Evolutionary conservation across 2,797 vertebrate genomes (phyloP).

Genomic region (Lacerta bilineata): DNA sequence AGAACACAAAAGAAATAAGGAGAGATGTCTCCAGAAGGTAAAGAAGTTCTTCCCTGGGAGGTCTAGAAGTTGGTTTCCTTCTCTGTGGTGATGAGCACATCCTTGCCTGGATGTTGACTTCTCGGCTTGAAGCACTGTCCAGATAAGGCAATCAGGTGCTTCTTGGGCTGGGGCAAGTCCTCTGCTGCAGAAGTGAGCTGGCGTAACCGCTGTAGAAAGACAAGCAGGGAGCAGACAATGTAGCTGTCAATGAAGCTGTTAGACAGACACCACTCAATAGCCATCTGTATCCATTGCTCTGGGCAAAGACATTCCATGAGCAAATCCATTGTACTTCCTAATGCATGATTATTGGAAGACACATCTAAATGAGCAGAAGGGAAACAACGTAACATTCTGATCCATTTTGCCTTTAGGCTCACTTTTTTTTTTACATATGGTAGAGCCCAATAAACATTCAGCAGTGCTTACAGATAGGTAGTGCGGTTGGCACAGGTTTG

Average conservation of each 20-base stretch:
- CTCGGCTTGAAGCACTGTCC: neutral
- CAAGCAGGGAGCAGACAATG: neutral
- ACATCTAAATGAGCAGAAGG: slow-evolving; percentile 7
- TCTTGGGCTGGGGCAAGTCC: slow-evolving; percentile 77
- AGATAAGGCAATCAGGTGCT: fast-evolving
- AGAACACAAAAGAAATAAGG: slow-evolving; percentile 47
- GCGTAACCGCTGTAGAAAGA: slow-evolving; percentile 72
- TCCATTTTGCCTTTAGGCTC: neutral
- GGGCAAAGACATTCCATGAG: slow-evolving; percentile 64
- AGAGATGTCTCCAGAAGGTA: slow-evolving; percentile 47
- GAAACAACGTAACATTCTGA: neutral
- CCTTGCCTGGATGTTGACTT: slow-evolving; percentile 22
- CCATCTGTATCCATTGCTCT: slow-evolving; percentile 32
- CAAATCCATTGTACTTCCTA: neutral
- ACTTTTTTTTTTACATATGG: fast-evolving
- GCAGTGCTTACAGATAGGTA: neutral
- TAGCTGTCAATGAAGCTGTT: slow-evolving; percentile 57
- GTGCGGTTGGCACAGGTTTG: neutral
- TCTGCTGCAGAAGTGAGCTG: slow-evolving; percentile 75
- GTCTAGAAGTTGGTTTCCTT: slow-evolving; percentile 80
- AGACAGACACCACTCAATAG: slow-evolving; percentile 43
- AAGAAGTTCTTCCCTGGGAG: neutral
- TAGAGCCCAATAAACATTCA: neutral
- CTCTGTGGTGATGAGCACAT: slow-evolving; percentile 72
- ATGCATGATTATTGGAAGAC: neutral